Conservation (phyloP, 2,113 vertebrate species). For the Bungarus multicinctus region DNA sequence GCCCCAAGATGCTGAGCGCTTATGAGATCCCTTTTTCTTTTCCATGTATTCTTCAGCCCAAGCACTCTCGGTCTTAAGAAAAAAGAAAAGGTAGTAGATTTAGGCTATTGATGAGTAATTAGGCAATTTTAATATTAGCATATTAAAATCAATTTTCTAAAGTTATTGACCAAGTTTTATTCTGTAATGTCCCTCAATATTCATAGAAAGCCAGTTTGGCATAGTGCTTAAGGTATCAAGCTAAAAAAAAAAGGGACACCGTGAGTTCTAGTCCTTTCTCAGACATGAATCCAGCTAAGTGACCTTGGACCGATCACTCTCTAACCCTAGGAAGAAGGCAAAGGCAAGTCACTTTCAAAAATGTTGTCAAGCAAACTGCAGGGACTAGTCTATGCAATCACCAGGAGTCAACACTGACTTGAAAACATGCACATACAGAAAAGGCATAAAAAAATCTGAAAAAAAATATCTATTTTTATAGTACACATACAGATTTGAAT, state of each 20-base stretch:
- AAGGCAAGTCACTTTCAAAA: not conserved
- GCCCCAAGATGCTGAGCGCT: slow-evolving; percentile 96
- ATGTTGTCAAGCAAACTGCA: not conserved
- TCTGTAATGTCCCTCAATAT: not conserved
- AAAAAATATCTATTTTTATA: not conserved
- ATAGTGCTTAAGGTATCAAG: not conserved
- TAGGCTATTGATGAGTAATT: not conserved
- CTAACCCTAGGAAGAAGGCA: not conserved
- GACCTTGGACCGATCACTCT: not conserved
- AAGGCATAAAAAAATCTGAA: not conserved
- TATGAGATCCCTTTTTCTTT: slow-evolving; percentile 91
- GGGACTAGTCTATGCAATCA: not conserved
- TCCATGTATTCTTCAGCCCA: slow-evolving; percentile 93
- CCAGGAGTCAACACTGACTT: not conserved
- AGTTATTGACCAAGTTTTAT: not conserved
- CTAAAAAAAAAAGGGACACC: not conserved
- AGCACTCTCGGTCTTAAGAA: slow-evolving; percentile 88
- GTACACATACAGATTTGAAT: not conserved
- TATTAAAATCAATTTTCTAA: not conserved
- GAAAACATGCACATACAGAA: not conserved
- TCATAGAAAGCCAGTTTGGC: not conserved
- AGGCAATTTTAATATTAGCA: not conserved
- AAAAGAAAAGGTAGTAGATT: slow-evolving; percentile 13
- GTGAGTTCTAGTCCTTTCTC: not conserved
- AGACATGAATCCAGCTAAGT: not conserved